Conservation (phyloP, 2,888 invertebrate species). For the Trissoscelio sp. region DNA sequence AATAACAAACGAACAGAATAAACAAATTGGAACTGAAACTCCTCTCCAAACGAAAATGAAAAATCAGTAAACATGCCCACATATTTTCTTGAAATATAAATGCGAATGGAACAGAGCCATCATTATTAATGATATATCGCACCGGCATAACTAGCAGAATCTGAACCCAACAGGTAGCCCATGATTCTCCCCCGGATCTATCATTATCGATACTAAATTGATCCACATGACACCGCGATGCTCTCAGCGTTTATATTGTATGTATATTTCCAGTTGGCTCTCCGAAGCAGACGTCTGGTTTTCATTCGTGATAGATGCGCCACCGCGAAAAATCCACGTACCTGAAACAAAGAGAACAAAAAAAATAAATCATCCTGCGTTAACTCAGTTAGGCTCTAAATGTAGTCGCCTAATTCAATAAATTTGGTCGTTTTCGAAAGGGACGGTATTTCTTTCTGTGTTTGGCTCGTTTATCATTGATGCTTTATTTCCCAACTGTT, state of each 20-base stretch:
- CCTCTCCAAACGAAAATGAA: not conserved
- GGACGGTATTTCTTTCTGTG: not conserved
- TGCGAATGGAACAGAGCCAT: constrained; percentile 33
- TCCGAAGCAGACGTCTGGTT: constrained; percentile 12
- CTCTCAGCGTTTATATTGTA: constrained; percentile 38
- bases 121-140: constrained; percentile 54
- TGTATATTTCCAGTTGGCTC: constrained; percentile 40
- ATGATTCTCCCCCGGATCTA: constrained; percentile 53
- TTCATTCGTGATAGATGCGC: constrained; percentile 14
- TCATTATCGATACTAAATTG: constrained; percentile 64
- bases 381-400: not conserved
- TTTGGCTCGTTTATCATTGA: not conserved
- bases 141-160: constrained; percentile 30
- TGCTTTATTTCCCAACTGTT: not conserved
- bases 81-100: constrained; percentile 31
- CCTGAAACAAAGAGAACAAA: constrained; percentile 25
- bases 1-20: too few species aligned
- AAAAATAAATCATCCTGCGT: constrained; percentile 5
- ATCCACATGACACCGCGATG: constrained; percentile 49
- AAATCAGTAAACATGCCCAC: constrained; percentile 1
- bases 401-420: not conserved
- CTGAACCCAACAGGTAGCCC: constrained; percentile 59
- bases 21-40: too few species aligned
- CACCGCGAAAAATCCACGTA: constrained; percentile 15
- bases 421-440: not conserved